Evolutionary conservation across 2,113 vertebrate genomes (phyloP).

Genomic region (Ctenomys sociabilis): DNA sequence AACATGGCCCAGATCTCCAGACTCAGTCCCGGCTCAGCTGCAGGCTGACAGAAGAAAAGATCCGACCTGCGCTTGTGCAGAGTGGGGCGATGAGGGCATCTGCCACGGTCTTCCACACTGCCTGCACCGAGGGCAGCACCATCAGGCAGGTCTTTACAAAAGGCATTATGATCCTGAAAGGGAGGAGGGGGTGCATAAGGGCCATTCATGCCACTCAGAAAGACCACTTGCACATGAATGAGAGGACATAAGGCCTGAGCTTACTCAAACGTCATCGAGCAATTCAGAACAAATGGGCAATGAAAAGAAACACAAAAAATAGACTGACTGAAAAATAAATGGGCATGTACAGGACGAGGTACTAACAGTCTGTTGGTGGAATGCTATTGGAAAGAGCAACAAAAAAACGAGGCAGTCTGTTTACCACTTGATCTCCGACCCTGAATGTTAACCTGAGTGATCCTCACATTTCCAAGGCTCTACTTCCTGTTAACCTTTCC

Average conservation of each 20-base stretch:
- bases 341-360: not conserved
- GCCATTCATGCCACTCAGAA: conserved; percentile 41
- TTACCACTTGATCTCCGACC: not conserved
- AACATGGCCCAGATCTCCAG: conserved; percentile 74
- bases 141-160: conserved; percentile 91
- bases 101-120: conserved; percentile 92
- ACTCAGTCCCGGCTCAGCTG: conserved; percentile 84
- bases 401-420: not conserved
- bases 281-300: conserved; percentile 44
- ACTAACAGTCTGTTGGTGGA: not conserved
- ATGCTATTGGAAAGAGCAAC: conserved; percentile 11
- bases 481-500: conserved; percentile 36
- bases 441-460: conserved; percentile 17
- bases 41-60: conserved; percentile 88
- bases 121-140: conserved; percentile 89
- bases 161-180: conserved; percentile 93
- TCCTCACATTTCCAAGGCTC: not conserved
- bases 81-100: conserved; percentile 89
- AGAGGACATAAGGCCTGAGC: not conserved
- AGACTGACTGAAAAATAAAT: not conserved
- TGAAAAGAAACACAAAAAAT: not conserved
- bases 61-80: conserved; percentile 89
- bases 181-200: conserved; percentile 51
- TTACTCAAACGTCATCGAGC: not conserved
- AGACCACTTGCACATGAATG: not conserved